These are phyloP conservation scores for Calliopsis andreniformis DNA, from an alignment of 1,140 invertebrate genomes.

Conservation along the genomic window DNA sequence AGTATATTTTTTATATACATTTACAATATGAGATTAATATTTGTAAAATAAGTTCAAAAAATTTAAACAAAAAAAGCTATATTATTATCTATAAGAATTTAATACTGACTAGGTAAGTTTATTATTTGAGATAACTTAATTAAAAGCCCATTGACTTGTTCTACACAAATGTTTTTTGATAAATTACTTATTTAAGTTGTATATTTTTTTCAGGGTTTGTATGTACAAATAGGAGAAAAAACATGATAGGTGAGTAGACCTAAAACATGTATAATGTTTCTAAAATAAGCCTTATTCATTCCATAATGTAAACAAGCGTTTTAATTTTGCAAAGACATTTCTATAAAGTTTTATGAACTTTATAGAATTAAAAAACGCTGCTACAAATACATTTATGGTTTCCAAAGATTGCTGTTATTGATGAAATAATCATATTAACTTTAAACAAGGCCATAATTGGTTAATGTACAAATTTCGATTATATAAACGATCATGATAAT, in stretches of 20 bases:
- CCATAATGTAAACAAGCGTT: not conserved
- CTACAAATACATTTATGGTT: conserved; percentile 20
- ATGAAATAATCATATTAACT: not conserved
- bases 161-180: not conserved
- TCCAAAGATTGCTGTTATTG: not conserved
- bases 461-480: not conserved
- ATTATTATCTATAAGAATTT: not conserved
- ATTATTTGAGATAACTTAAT: too few species aligned
- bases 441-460: not conserved
- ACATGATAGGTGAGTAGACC: conserved; percentile 47
- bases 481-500: conserved; percentile 4
- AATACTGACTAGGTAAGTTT: conserved; percentile 29
- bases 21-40: not conserved
- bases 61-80: not conserved
- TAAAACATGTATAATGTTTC: conserved; percentile 22
- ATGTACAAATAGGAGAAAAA: conserved; percentile 41
- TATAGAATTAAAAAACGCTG: not conserved
- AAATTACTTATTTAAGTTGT: not conserved
- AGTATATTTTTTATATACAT: not conserved
- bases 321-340: conserved; percentile 15
- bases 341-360: not conserved
- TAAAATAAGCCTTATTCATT: conserved; percentile 17
- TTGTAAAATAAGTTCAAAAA: not conserved
- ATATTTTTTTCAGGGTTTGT: conserved; percentile 45
- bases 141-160: not conserved